Evolutionary conservation across 2,797 vertebrate species (phyloP), one percentile per base, ranked within the genome.

Genomic region (Florisuga fusca): DNA sequence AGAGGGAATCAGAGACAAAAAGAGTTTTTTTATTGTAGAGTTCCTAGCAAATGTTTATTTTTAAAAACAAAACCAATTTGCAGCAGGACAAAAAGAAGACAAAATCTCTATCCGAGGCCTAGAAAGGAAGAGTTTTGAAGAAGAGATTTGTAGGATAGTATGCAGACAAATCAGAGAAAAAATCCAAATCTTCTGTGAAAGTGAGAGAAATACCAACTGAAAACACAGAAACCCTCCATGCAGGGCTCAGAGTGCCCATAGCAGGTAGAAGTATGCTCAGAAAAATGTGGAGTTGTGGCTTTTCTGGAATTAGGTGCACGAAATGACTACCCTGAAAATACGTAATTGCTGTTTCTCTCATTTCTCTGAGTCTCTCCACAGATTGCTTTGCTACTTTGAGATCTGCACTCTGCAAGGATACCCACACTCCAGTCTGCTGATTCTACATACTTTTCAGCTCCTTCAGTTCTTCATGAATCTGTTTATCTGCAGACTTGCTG

Each of bases 271-370:
- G 1, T 61, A n/a, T 18, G 31, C 22, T 54, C 34, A 68, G 73
- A 79, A 77, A 55, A 41, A 7, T 26, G 16, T 1, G 11, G 50
- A 77, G 41, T 59, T 29, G 50, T 2, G 6, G 1, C 15, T 78
- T 87, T 66, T 75, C 69, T 89, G 71, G 82, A 95, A 89, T 84
- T 78, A 82, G 51, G 84, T 64, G 63, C 53, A 75, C 46, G 94
- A 93, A 95, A 95, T 93, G 79, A 94, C 62, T 68, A 62, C 74
- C 77, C 55, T 46, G 17, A 92, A 94, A 95, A 86, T 50, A 89
- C 11, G 54, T 85, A 75, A 87, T 66, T 94, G 83, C 59, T 93
- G 36, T 82, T 96, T 94, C 66, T 92, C 55, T 95, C 80, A 55
- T 82, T 96, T 94, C 63, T 92, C 55, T 95, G 78, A 57, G 59